Evolutionary conservation across 2,113 vertebrate genomes (phyloP), one percentile per base, ranked within the genome.

Genomic region (Nesoenas mayeri): DNA sequence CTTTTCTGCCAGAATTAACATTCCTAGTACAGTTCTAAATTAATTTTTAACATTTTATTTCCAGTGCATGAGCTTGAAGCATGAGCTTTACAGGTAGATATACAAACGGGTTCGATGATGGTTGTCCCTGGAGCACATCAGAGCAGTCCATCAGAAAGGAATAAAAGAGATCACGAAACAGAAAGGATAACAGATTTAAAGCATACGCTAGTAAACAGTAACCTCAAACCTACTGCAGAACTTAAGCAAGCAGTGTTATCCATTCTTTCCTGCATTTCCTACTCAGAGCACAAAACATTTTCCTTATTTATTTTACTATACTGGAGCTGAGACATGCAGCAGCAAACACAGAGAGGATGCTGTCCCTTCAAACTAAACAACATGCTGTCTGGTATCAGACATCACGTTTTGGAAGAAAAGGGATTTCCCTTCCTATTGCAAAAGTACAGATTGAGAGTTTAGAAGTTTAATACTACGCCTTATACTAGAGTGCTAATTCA

Each of bases 1-100:
- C 69, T 64, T 65, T 89, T 61, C 88, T 84, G 93, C 61, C 93
- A 93, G 54, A 57, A 57, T 44, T 95, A 67, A 79, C 36, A 77
- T 71, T 73, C 16, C 62, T 21, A 36, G 10, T 40, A 44, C 15
- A 82, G 25, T 40, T 56, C 32, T 4, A 83, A 91, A 83, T 26
- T 57, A 28, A 14, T 51, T 82, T 69, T 77, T 64, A 44, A 40
- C 48, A 50, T 38, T 85, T 79, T 83, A 18, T 85, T 83, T 85
- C 60, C 34, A 69, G 22, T 34, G 28, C 10, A 3, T 70, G 9
- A 95, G 38, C 31, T 50, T 81, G 82, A 72, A 82, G 47, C 21
- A 57, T 32, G 12, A 44, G 10, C n/a, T 56, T 65, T 38, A 48
- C 19, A 13, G 44, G 32, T 18, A 73, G 66, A 53, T n/a, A 32